Conservation (phyloP, 2,113 vertebrate genomes). For the Dromas ardeola region DNA sequence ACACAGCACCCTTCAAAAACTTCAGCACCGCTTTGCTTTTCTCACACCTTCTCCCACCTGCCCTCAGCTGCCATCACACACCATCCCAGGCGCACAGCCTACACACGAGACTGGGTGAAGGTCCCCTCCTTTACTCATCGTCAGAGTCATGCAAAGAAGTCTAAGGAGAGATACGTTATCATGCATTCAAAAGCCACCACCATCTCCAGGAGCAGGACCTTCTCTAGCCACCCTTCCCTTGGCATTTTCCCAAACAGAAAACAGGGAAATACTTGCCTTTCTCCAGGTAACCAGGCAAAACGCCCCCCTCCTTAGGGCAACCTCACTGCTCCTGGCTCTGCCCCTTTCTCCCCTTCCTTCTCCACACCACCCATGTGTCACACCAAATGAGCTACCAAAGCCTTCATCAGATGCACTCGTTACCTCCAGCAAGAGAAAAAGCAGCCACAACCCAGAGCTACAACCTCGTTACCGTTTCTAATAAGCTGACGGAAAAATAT, state of each 20-base stretch:
- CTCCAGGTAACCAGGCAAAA: neutral
- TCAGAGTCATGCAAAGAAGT: neutral
- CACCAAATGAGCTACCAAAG: conserved; percentile 56
- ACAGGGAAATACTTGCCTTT: neutral
- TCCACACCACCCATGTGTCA: neutral
- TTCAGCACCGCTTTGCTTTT: neutral
- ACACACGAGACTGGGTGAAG: neutral
- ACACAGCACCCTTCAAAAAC: neutral
- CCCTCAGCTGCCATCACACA: neutral
- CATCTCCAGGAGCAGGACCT: neutral
- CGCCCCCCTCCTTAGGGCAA: neutral
- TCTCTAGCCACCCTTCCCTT: neutral
- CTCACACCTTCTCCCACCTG: neutral
- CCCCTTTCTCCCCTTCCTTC: neutral
- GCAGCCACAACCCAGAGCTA: conserved; percentile 27
- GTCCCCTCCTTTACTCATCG: neutral
- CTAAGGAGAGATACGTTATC: neutral
- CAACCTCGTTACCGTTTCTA: conserved; percentile 58
- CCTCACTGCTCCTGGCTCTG: neutral
- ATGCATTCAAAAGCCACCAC: neutral
- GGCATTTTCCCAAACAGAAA: neutral
- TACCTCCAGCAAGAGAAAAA: conserved; percentile 47
- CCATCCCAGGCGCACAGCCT: neutral
- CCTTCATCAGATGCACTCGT: neutral
- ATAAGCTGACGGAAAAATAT: conserved; percentile 65